Percentiles rank a stretch among this genome's conserved stretches.
Evolutionary conservation across 2,797 vertebrate genomes (phyloP).

Genomic region (Dallia pectoralis): DNA sequence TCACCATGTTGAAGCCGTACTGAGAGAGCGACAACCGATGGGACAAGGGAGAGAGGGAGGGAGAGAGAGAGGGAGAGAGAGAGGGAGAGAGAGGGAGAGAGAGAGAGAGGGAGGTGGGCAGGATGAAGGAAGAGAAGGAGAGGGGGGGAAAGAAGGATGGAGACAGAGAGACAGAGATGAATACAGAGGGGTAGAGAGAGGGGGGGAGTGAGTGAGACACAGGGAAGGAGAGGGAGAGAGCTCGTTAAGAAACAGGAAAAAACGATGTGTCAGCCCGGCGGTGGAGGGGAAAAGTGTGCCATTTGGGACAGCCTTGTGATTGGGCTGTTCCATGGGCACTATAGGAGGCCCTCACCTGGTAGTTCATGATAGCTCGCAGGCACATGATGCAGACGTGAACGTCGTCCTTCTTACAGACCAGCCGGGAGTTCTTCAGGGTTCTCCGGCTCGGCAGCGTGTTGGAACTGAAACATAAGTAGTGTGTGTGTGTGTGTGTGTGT

Average conservation of each 20-base stretch:
- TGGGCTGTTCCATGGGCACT: not conserved
- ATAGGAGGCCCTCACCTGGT: constrained; percentile 73
- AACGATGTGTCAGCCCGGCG: not conserved
- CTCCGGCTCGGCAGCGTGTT: constrained; percentile 81
- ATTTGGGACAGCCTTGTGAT: not conserved
- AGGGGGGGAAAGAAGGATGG: not conserved
- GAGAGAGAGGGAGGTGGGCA: constrained; percentile 21
- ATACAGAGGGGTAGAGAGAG: constrained; percentile 28
- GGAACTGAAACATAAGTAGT: constrained; percentile 70
- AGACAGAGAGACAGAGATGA: constrained; percentile 27
- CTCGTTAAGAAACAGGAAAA: constrained; percentile 28
- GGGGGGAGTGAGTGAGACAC: not conserved
- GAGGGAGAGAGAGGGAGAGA: not conserved
- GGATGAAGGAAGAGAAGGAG: constrained; percentile 26
- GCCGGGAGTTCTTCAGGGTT: constrained; percentile 82
- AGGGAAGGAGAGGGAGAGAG: constrained; percentile 25
- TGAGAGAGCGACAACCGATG: constrained; percentile 55
- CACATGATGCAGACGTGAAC: constrained; percentile 88
- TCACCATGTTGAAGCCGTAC: constrained; percentile 99
- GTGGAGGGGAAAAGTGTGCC: not conserved
- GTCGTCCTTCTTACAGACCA: constrained; percentile 87
- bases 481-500: no score
- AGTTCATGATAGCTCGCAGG: constrained; percentile 87
- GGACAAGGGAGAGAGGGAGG: constrained; percentile 27
- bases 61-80: constrained; percentile 27